Conservation (phyloP, 2,888 invertebrate species). For the Hemithea aestivaria region DNA sequence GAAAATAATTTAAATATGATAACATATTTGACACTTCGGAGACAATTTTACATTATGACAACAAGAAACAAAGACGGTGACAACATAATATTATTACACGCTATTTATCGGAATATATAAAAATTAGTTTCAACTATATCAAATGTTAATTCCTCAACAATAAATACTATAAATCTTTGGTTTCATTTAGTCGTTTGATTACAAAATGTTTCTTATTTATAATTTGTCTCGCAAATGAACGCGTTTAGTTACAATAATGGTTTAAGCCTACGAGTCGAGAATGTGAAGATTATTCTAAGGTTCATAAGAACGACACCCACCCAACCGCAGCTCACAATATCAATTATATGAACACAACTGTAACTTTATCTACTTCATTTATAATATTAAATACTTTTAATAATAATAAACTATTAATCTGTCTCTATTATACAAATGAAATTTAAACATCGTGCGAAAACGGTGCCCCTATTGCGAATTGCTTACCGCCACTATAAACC, state of each 20-base stretch:
- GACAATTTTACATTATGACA: constrained; percentile 29
- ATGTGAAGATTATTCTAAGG: constrained; percentile 34
- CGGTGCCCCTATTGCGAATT: too few species aligned
- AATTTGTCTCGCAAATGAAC: constrained; percentile 37
- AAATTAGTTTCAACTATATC: constrained; percentile 67
- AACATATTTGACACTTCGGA: constrained; percentile 46
- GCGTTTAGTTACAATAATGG: constrained; percentile 29
- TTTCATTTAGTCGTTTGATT: constrained; percentile 70
- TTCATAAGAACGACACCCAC: constrained; percentile 40
- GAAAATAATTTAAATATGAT: constrained; percentile 35
- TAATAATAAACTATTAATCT: too few species aligned
- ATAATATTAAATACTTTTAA: too few species aligned
- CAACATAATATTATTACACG: constrained; percentile 7
- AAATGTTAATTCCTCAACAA: constrained; percentile 66
- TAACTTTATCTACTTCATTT: background rate
- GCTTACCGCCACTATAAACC: too few species aligned
- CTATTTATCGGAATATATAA: constrained; percentile 61
- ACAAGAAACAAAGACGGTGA: constrained; percentile 19
- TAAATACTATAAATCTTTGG: constrained; percentile 78
- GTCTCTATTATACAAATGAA: too few species aligned
- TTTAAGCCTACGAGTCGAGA: constrained; percentile 34
- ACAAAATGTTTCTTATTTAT: constrained; percentile 44
- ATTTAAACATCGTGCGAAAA: too few species aligned
- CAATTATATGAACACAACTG: constrained; percentile 9
- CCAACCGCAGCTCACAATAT: constrained; percentile 24